Evolutionary conservation across 2,797 vertebrate genomes (phyloP).

Genomic region (Enteromius paludinosus): DNA sequence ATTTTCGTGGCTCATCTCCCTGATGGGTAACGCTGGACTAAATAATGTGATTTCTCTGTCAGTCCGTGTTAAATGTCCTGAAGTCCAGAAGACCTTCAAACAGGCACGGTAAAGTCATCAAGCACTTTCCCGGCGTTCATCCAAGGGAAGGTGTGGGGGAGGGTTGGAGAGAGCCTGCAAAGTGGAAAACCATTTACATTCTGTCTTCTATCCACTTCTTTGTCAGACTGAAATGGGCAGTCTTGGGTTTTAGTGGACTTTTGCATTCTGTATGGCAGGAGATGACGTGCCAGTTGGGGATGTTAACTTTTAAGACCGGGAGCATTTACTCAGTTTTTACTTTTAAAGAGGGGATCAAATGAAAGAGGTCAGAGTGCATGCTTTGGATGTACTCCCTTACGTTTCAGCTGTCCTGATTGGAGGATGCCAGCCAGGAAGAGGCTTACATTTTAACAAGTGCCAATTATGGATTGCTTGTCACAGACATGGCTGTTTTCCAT

Average conservation of each 20-base stretch:
- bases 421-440: conserved; percentile 42
- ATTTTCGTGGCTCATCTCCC: conserved; percentile 44
- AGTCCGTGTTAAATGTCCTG: conserved; percentile 43
- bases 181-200: conserved; percentile 57
- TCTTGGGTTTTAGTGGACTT: conserved; percentile 30
- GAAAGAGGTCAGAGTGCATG: conserved; percentile 67
- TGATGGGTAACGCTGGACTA: conserved; percentile 30
- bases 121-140: conserved; percentile 43
- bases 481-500: conserved; percentile 47
- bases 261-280: conserved; percentile 24
- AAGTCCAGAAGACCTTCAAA: conserved; percentile 43
- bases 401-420: conserved; percentile 65
- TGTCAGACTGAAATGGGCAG: conserved; percentile 6
- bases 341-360: conserved; percentile 47
- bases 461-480: conserved; percentile 22
- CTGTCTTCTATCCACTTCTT: conserved; percentile 42
- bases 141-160: conserved; percentile 48
- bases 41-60: conserved; percentile 54
- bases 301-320: neutral
- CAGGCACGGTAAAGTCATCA: conserved; percentile 61
- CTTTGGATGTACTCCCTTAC: conserved; percentile 66
- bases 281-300: conserved; percentile 12
- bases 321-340: conserved; percentile 11
- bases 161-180: conserved; percentile 40
- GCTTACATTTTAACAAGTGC: conserved; percentile 23